Base-by-base conservation (phyloP, 30 jellyfish, hydroid and myxozoan genomes). In the Rhopilema esculentum region DNA sequence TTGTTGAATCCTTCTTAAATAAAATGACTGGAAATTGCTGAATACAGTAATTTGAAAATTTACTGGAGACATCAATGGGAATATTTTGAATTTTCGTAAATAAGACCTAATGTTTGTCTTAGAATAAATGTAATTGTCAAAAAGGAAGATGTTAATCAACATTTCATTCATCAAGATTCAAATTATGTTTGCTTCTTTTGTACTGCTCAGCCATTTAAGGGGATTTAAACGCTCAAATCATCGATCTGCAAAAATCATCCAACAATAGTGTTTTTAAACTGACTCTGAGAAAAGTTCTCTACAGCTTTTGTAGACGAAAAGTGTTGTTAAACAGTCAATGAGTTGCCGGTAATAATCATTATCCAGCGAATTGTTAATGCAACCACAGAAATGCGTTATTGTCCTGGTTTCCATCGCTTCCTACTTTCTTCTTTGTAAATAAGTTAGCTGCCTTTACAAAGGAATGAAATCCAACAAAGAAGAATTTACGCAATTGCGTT, bases 281-380 rank as follows among this genome's bases (percentile, higher is more conserved):
- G n/a, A 40, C 57, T 40, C 6, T 40, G 6, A 12, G 57, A 40
- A 40, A 40, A 40, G 9, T 40, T 6, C 57, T 40, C 12, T 40
- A 40, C 12, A 2, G 12, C 57, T 40, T n/a, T n/a, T 40, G 12
- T 40, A 40, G 57, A 40, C 57, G 12, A 40, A 40, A 40, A 40
- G 57, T 40, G 57, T 40, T 40, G 12, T 40, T 40, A 40, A 40
- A 12, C 57, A 66, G 50, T 32, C 77, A 66, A 66, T 66, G 77
- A 32, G 52, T 21, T 66, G 57, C 57, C 6, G 57, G 57, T 12
- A 23, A 23, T 7, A 32, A 66, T 66, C 23, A 66, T 66, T 32
- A 66, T 32, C 77, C 50, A 23, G 33, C 32, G 77, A 66, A 66
- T 66, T 66, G 30, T 32, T 32, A 20, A 20, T 23, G 77, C 77